Conservation (phyloP, 2,113 vertebrate genomes). For the Etheostoma spectabile region DNA sequence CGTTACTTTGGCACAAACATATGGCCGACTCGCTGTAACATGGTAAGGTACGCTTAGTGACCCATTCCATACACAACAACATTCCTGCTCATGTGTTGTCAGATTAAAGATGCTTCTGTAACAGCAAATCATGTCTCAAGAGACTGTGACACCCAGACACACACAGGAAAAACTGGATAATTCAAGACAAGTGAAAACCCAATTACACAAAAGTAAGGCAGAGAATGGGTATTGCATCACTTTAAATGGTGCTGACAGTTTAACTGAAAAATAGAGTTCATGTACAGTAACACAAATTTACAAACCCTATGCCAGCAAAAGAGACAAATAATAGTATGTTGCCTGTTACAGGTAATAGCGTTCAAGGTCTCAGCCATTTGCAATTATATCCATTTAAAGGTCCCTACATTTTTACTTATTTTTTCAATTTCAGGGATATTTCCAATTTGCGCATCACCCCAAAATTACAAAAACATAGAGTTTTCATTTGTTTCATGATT, state of each 20-base stretch:
- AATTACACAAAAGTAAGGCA: slow-evolving; percentile 21
- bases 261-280: background rate
- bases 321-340: slow-evolving; percentile 3
- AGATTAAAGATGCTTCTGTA: slow-evolving; percentile 49
- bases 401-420: background rate
- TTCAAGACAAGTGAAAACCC: slow-evolving; percentile 33
- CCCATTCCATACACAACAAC: slow-evolving; percentile 55
- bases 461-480: background rate
- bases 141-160: slow-evolving; percentile 35
- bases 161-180: slow-evolving; percentile 24
- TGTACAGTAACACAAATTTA: background rate
- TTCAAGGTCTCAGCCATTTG: slow-evolving; percentile 13
- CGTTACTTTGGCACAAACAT: slow-evolving; percentile 62
- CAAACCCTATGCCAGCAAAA: background rate
- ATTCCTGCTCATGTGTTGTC: slow-evolving; percentile 47
- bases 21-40: slow-evolving; percentile 71
- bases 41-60: slow-evolving; percentile 62
- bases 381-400: background rate
- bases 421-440: slow-evolving; percentile 10
- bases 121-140: slow-evolving; percentile 48
- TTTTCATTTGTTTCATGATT: slow-evolving; percentile 11
- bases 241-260: background rate
- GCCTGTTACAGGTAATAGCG: background rate
- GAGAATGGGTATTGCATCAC: slow-evolving; percentile 1
- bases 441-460: background rate